Conservation (phyloP, 1,140 invertebrate genomes). For the Macrostomum lignano region DNA sequence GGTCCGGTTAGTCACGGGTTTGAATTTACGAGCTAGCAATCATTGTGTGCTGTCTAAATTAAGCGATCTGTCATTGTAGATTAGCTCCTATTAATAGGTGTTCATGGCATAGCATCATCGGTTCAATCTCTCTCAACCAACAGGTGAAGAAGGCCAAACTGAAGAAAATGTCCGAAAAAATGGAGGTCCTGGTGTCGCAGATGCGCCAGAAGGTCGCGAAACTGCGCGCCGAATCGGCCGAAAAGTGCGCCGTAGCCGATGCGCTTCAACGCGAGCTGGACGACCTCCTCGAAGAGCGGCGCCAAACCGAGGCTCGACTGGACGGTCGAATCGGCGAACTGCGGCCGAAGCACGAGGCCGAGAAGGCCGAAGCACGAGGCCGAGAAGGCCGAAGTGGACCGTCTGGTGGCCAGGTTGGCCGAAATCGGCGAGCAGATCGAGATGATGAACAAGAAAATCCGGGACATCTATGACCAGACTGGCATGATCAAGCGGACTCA, state of each 20-base stretch:
- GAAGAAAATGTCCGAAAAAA: neutral
- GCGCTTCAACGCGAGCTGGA: too few species aligned
- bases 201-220: slow-evolving; percentile 11
- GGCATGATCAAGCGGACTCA: slow-evolving; percentile 13
- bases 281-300: slow-evolving; percentile 12
- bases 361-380: too few species aligned
- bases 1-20: too few species aligned
- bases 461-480: slow-evolving; percentile 14
- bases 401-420: slow-evolving; percentile 8
- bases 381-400: slow-evolving; percentile 10
- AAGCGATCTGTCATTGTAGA: slow-evolving; percentile 12
- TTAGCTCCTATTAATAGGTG: slow-evolving; percentile 11
- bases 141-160: neutral
- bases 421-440: slow-evolving; percentile 14
- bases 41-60: slow-evolving; percentile 14
- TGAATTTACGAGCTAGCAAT: slow-evolving; percentile 14
- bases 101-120: neutral
- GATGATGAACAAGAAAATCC: slow-evolving; percentile 18
- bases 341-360: slow-evolving; percentile 12
- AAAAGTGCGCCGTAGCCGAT: too few species aligned
- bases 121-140: neutral
- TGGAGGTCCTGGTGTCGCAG: slow-evolving; percentile 4
- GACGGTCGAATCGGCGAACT: slow-evolving; percentile 9
- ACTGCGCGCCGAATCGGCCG: slow-evolving; percentile 10
- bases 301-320: slow-evolving; percentile 12